These are phyloP conservation scores for Meta bourneti DNA, from an alignment of 2,888 invertebrate species.

Conservation along the genomic window DNA sequence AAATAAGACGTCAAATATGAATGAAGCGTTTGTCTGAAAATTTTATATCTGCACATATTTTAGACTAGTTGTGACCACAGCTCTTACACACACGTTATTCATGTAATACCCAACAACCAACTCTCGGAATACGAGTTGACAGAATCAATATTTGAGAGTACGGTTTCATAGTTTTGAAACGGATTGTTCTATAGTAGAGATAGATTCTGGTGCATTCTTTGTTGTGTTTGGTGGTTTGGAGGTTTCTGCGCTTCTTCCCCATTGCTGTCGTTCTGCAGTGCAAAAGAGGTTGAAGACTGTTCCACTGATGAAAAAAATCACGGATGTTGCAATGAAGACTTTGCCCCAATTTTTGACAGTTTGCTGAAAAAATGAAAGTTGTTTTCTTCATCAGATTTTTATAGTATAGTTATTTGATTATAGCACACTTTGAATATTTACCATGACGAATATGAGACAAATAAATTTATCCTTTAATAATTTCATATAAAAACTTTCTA, in stretches of 20 bases:
- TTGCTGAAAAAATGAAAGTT: constrained; percentile 50
- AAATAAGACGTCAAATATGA: too few species aligned
- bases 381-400: not conserved
- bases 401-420: not conserved
- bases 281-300: constrained; percentile 87
- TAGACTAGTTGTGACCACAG: too few species aligned
- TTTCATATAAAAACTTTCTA: too few species aligned
- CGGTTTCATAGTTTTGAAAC: not conserved
- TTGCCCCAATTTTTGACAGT: constrained; percentile 86
- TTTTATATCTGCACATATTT: too few species aligned
- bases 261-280: constrained; percentile 85
- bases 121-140: too few species aligned
- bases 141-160: too few species aligned
- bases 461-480: too few species aligned
- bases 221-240: not conserved
- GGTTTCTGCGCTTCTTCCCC: constrained; percentile 81
- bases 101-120: too few species aligned
- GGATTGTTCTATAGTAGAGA: not conserved
- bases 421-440: not conserved
- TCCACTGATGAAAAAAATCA: constrained; percentile 86
- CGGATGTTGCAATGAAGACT: constrained; percentile 88
- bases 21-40: too few species aligned
- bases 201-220: not conserved
- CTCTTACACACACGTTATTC: too few species aligned
- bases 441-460: too few species aligned